Evolutionary conservation across 2,113 vertebrate genomes (phyloP).

Genomic region (Siphamia tubifer): DNA sequence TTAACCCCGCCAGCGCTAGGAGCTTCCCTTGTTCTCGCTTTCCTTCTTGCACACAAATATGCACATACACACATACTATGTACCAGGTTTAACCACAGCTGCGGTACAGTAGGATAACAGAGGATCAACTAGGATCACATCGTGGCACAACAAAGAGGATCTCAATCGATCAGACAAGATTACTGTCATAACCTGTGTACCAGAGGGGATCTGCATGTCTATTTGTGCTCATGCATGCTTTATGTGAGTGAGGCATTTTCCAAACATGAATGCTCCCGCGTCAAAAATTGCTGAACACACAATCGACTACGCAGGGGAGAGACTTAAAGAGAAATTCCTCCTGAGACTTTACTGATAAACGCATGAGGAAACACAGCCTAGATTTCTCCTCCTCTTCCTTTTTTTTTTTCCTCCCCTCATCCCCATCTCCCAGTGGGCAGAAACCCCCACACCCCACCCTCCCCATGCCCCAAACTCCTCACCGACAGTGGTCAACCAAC

Average conservation of each 20-base stretch:
- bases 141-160: slow-evolving; percentile 63
- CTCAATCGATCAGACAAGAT: slow-evolving; percentile 55
- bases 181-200: slow-evolving; percentile 39
- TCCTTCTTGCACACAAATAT: background rate
- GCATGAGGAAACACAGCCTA: slow-evolving; percentile 68
- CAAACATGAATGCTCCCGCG: background rate
- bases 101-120: slow-evolving; percentile 56
- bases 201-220: background rate
- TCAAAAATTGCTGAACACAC: slow-evolving; percentile 7
- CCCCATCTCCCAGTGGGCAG: slow-evolving; percentile 43
- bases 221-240: background rate
- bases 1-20: slow-evolving; percentile 62
- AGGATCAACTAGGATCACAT: slow-evolving; percentile 64
- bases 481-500: slow-evolving; percentile 62
- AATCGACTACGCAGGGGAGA: slow-evolving; percentile 12
- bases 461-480: slow-evolving; percentile 19
- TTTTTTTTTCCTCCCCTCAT: background rate
- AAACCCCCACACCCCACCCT: background rate
- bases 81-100: slow-evolving; percentile 35
- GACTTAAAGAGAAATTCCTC: slow-evolving; percentile 21
- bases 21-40: slow-evolving; percentile 18
- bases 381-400: slow-evolving; percentile 35
- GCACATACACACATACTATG: slow-evolving; percentile 8
- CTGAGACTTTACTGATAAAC: slow-evolving; percentile 58
- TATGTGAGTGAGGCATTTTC: background rate